Evolutionary conservation across 92 coral and sea anemone species (phyloP), one percentile per base, ranked within the genome.

Genomic region (Diadumene lineata): DNA sequence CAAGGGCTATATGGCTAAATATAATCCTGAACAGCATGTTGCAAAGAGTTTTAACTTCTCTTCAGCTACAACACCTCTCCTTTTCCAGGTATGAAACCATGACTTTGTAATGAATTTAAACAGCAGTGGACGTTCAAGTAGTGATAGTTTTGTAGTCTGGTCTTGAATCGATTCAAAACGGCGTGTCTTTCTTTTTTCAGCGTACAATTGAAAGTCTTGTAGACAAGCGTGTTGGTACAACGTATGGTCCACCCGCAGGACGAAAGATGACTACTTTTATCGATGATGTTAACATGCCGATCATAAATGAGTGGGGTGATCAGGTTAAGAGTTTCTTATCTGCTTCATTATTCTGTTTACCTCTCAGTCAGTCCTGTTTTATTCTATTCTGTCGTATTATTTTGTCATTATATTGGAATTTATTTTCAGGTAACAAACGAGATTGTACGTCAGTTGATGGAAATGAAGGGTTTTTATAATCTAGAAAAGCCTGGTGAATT

Each of bases 241-340:
- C 97, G 27, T 91, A 91, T 43, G 97, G 97, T 8, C 97, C 97
- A 2, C 97, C 97, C 0, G 97, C 93, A n/a, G 97, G 97, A 23
- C 93, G 97, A 43, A 91, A 79, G 73, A 91, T 91, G 97, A 87
- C 97, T 7, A 79, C 89, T 46, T 91, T 91, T 32, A 72, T 91
- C 62, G 97, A 91, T 30, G 97, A 91, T 61, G 55, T 91, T 44
- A 91, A 91, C 76, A 91, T 91, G 97, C 97, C 97, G 7, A 78
- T 91, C 28, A 91, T 91, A 27, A 91, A 91, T 62, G 97, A 91
- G 75, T 91, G 97, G 97, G 97, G 97, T 10, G 97, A 91, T 50
- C 97, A 91, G 93, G 97, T 86, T 34, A 56, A 23, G n/a, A 4
- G 3, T 21, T 3, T 4, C 10, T 3, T 53, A 21, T 16, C 7